phyloP scores from a whole-genome alignment of 2,113 vertebrate genomes.

The Baryphthengus martii region DNA sequence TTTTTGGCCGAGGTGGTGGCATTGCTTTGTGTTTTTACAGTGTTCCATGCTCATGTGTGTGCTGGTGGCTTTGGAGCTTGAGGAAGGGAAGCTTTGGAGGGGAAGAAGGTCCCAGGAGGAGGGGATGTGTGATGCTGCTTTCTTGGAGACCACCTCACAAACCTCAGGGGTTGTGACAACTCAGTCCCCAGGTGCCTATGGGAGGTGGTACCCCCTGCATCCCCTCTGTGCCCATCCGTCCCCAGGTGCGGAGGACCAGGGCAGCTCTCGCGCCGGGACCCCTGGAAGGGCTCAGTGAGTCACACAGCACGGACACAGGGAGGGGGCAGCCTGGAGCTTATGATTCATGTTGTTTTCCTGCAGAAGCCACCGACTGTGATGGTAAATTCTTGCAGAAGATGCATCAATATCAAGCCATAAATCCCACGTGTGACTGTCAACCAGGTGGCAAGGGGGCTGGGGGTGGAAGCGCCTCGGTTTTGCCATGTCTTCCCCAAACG shows the following conservation, averaged over 20 bases:
- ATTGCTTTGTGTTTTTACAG: not conserved
- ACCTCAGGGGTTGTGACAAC: not conserved
- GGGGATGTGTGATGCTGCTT: not conserved
- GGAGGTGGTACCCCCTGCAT: not conserved
- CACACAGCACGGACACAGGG: not conserved
- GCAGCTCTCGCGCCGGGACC: not conserved
- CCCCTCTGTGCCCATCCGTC: not conserved
- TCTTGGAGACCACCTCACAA: not conserved
- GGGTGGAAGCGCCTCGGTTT: rapidly evolving
- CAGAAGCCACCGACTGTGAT: not conserved
- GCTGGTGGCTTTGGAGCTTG: not conserved
- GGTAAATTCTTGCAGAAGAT: slow-evolving; percentile 41
- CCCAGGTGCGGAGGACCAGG: not conserved
- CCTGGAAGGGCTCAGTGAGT: slow-evolving; percentile 42
- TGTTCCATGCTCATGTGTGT: rapidly evolving
- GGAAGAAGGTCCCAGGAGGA: not conserved
- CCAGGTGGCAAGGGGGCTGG: rapidly evolving
- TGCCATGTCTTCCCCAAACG: not conserved
- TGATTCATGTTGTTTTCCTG: slow-evolving; percentile 68
- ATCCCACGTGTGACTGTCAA: not conserved
- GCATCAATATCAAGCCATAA: not conserved
- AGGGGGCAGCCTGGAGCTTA: not conserved
- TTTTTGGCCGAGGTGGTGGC: not conserved
- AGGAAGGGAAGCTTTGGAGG: no score
- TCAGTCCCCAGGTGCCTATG: not conserved